Evolutionary conservation across 2,113 vertebrate species (phyloP), one percentile per base, ranked within the genome.

Genomic region (Steatornis caripensis): DNA sequence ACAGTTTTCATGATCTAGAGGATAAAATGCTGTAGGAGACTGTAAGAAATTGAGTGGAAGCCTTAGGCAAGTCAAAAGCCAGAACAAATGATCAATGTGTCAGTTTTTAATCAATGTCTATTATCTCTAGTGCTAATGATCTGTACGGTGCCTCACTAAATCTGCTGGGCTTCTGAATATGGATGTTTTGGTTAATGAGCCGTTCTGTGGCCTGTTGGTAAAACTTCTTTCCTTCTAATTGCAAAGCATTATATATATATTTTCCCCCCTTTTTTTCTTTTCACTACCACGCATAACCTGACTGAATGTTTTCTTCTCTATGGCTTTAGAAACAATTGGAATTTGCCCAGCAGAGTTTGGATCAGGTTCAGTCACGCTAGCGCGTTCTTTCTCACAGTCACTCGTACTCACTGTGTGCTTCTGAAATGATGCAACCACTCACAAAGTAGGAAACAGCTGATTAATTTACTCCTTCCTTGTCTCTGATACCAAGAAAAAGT

Each of bases 61-160:
- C 29, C 82, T 87, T 71, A 60, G 46, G 45, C 61, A 93, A 92
- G 64, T 93, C 79, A 96, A 90, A 65, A 89, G 37, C 74, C 48
- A 79, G 92, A 97, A 96, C 82, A 96, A 97, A 98, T 95, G 95
- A 78, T 93, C 87, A 96, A 10, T 84, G 90, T 89, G 84, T 77
- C 79, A 84, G 88, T 84, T 97, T 97, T 97, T 97, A 98, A 99
- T 98, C 98, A 98, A 97, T 98, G 89, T 58, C 91, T 93, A 96
- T 98, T 97, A 98, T 95, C 87, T 95, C 72, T 89, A 94, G 90
- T 92, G 71, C 83, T 95, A 93, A 96, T 94, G 89, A 89, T 96
- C 85, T 92, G 75, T 94, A 69, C 6, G 2, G 66, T 95, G 80
- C 71, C 85, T 90, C 84, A 90, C 88, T 96, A 95, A 95, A 92